Evolutionary conservation across 2,113 vertebrate genomes (phyloP), one percentile per base, ranked within the genome.

Genomic region (Hemiprocne comata): DNA sequence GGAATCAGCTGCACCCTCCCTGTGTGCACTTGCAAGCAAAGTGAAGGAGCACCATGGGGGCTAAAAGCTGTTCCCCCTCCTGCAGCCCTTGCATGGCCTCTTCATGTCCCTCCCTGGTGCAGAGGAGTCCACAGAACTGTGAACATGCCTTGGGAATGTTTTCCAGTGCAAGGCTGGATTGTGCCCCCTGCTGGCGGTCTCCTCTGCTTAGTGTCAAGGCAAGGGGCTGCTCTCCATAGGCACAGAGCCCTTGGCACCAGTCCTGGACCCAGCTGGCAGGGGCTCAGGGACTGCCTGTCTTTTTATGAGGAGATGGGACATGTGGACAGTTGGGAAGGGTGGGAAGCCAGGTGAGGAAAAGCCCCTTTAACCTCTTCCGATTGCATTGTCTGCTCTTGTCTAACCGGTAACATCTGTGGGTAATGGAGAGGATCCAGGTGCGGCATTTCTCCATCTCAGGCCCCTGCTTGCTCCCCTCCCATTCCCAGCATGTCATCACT

Each of bases 1-100:
- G 10, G 34, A 61, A 10, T 16, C 0, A 1, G 2, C 23, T 73
- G 31, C 33, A 34, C 21, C 11, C 1, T 65, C 5, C 67, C 24
- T 1, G 8, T 33, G 13, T 3, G 21, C 13, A 60, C 11, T 19
- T 4, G 0, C 28, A 20, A 53, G 33, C 9, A 34, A 44, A n/a
- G 11, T 17, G 40, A 87, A 87, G 34, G 18, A 48, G 65, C 64
- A 36, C 26, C 0, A 0, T 0, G 0, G 19, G 11, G 19, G 7
- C 9, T 53, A 23, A 70, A 76, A 70, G 10, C 3, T 60, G 34
- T 8, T 79, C 21, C 6, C 13, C 3, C 2, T 54, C 42, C n/a
- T 1, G 3, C 26, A 61, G 17, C 17, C 50, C 15, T 48, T 17
- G 26, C 19, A 40, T 0, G 5, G 19, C 42, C 44, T 58, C 53